Evolutionary conservation across 2,113 vertebrate species (phyloP).

Genomic region (Eulacestoma nigropectus): DNA sequence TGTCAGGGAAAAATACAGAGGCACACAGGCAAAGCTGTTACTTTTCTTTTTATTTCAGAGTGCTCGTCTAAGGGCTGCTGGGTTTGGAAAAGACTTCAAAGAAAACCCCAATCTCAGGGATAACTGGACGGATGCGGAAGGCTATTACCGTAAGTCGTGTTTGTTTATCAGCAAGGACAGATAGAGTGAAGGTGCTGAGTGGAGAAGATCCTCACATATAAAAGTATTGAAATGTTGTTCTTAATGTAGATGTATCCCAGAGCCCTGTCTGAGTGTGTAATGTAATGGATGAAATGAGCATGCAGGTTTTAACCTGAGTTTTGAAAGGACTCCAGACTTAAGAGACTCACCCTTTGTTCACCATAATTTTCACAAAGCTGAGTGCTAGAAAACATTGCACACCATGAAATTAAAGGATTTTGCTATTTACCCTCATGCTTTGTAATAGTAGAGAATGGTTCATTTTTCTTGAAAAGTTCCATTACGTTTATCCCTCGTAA

Average conservation of each 20-base stretch:
- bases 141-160: slow-evolving; percentile 90
- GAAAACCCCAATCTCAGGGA: slow-evolving; percentile 99
- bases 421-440: neutral
- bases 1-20: neutral
- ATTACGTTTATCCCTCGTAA: neutral
- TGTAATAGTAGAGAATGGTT: neutral
- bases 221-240: neutral
- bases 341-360: neutral
- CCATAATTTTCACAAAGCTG: neutral
- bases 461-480: neutral
- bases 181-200: neutral
- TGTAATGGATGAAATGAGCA: neutral
- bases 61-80: slow-evolving; percentile 92
- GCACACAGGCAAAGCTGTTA: neutral
- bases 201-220: neutral
- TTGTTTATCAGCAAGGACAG: neutral
- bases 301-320: neutral
- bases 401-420: neutral
- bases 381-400: neutral
- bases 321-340: neutral
- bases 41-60: slow-evolving; percentile 77
- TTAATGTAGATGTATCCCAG: neutral
- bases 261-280: neutral
- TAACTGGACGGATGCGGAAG: slow-evolving; percentile 98
- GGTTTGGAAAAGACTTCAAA: slow-evolving; percentile 97